These are phyloP conservation scores for Phyto melanocephala DNA, from an alignment of 2,888 invertebrate species.

Conservation along the genomic window DNA sequence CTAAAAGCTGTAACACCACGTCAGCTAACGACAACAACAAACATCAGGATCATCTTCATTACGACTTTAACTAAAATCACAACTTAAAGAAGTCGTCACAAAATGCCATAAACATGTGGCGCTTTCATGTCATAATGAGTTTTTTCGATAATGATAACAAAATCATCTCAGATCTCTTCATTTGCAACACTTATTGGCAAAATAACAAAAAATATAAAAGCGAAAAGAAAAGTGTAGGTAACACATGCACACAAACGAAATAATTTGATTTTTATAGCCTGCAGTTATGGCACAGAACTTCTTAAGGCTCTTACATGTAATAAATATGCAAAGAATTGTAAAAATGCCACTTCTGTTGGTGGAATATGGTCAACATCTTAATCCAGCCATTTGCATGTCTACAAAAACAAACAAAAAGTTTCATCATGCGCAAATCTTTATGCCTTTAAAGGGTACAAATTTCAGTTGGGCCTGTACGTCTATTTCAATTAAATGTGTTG, in stretches of 20 bases:
- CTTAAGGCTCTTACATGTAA: neutral
- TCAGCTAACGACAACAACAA: neutral
- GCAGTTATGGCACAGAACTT: slow-evolving; percentile 5
- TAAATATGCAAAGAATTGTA: slow-evolving; percentile 6
- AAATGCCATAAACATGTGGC: slow-evolving; percentile 54
- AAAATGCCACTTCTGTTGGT: slow-evolving; percentile 37
- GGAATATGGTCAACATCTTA: neutral
- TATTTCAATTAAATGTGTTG: slow-evolving; percentile 33
- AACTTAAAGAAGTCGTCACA: slow-evolving; percentile 46
- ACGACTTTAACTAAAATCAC: slow-evolving; percentile 6
- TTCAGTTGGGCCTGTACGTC: neutral
- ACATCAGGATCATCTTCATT: slow-evolving; percentile 34
- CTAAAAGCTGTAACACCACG: slow-evolving; percentile 25
- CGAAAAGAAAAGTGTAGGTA: no score
- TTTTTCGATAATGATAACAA: slow-evolving; percentile 49
- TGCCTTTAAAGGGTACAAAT: neutral
- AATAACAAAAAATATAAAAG: neutral
- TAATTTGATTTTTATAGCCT: slow-evolving; percentile 62
- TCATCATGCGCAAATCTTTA: slow-evolving; percentile 13
- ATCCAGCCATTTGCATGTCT: slow-evolving; percentile 44
- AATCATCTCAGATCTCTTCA: slow-evolving; percentile 48
- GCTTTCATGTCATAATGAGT: slow-evolving; percentile 62
- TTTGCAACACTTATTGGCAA: slow-evolving; percentile 44
- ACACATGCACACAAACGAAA: slow-evolving; percentile 11
- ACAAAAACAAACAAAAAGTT: neutral